Conservation (phyloP, 2,797 vertebrate genomes). For the Lacerta viridis region DNA sequence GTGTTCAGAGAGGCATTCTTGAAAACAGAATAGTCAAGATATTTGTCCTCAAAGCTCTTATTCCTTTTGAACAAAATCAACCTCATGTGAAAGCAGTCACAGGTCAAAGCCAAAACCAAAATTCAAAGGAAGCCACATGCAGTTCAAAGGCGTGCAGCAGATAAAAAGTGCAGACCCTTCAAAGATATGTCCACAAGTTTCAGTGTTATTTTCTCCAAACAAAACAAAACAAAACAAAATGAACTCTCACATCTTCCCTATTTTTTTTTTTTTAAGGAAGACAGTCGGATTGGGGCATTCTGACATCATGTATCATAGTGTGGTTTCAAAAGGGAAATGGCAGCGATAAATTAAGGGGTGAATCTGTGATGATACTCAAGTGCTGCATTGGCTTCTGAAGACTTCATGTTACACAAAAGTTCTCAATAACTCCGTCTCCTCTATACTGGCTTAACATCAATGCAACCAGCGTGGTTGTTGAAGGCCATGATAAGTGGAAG, state of each 20-base stretch:
- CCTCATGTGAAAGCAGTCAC: background rate
- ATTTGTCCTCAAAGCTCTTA: background rate
- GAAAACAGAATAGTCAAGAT: background rate
- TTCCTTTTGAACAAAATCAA: slow-evolving; percentile 12
- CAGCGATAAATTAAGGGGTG: background rate
- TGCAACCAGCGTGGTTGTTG: background rate
- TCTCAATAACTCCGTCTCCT: background rate
- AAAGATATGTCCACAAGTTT: slow-evolving; percentile 27
- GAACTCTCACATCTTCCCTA: background rate
- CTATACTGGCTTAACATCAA: background rate
- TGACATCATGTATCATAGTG: background rate
- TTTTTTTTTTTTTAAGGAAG: background rate
- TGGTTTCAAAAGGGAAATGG: slow-evolving; percentile 10
- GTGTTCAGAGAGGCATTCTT: background rate
- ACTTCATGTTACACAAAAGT: background rate
- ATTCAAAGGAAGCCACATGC: background rate
- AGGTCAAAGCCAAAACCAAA: background rate
- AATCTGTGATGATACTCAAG: background rate
- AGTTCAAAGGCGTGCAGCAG: background rate
- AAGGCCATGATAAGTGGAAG: background rate
- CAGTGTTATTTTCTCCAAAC: background rate
- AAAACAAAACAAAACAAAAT: background rate
- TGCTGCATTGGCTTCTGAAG: background rate
- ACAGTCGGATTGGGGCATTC: slow-evolving; percentile 11
- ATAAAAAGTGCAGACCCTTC: slow-evolving; percentile 5